Conservation (phyloP, 2,888 invertebrate species). For the Creontiades dilutus region DNA sequence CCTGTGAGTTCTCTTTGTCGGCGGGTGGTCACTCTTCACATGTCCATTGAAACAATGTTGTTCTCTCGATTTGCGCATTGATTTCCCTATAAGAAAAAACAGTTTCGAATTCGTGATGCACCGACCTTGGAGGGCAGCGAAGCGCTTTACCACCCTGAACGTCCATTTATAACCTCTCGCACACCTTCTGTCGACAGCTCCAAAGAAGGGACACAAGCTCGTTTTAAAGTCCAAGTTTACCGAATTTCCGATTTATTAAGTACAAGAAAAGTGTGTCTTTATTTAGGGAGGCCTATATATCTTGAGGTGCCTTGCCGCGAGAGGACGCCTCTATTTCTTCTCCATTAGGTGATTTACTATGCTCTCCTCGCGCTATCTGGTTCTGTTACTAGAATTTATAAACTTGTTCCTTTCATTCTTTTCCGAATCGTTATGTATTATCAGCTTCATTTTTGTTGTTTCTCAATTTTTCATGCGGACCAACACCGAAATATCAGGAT, state of each 20-base stretch:
- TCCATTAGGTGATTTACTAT: conserved; percentile 70
- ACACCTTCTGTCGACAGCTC: conserved; percentile 56
- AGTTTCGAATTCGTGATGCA: not conserved
- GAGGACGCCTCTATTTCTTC: conserved; percentile 68
- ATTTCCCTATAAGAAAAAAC: not conserved
- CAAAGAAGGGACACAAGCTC: conserved; percentile 26
- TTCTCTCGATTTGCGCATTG: not conserved
- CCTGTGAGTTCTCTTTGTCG: too few relatives aligned
- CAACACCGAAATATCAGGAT: not conserved
- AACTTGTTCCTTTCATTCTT: conserved; percentile 63
- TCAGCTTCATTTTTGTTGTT: conserved; percentile 8
- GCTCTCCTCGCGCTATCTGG: conserved; percentile 66
- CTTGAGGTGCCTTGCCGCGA: conserved; percentile 54
- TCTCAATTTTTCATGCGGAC: not conserved
- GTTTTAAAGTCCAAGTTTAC: conserved; percentile 64
- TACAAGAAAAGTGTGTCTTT: conserved; percentile 65
- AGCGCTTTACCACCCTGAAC: conserved; percentile 37
- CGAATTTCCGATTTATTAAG: conserved; percentile 69
- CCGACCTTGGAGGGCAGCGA: not conserved
- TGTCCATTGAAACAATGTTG: not conserved
- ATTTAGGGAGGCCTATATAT: conserved; percentile 67
- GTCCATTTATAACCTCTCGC: conserved; percentile 43
- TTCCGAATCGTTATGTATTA: conserved; percentile 19
- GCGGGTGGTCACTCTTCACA: too few relatives aligned
- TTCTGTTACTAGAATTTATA: conserved; percentile 68